Base-by-base conservation (phyloP, 1,140 invertebrate genomes). In the Panagrolaimus sp. region DNA sequence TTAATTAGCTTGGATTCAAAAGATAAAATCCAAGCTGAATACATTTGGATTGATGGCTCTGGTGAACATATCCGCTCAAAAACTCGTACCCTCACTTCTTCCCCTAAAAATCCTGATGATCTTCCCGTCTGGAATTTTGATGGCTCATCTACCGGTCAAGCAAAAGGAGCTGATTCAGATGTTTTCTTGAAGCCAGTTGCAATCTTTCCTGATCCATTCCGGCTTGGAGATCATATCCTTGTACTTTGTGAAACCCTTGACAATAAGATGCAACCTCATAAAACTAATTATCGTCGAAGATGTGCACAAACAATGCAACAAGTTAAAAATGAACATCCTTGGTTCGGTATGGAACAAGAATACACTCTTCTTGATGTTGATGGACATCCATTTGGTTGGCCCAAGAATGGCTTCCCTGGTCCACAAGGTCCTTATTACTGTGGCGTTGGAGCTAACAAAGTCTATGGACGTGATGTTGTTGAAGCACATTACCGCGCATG, bases 401-500 rank as follows among this genome's bases (percentile, higher is more conserved):
- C 75, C 1, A 92, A 91, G 77, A 90, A 91, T 80, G 93, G 93
- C 43, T 96, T 90, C 84, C 93, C 93, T 0, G 91, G 90, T 64
- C 92, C 92, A n/a, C 88, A 89, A 85, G 93, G 93, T 5, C 93
- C 93, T 0, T 96, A 95, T 84, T 96, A 95, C 83, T 98, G 94
- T 78, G 94, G 92, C 47, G 93, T 94, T 9, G 74, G 95, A 4
- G 91, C 93, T 9, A 89, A 94, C 81, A 92, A 91, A 82, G 92
- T 94, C 0, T 92, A 91, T 72, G 95, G 91, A 0, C 87, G 95
- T 26, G 94, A 97, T 84, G 89, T 98, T 67, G 91, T 94, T 45
- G 93, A 95, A 83, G 90, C 91, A 17, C 93, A 95, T 71, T 87
- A 87, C 78, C 78, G 83, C 43, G 85, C 86, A 3, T 93, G 91